These are phyloP conservation scores for Pyrocephalus nanus DNA, from an alignment of 2,797 vertebrate species.

Conservation along the genomic window DNA sequence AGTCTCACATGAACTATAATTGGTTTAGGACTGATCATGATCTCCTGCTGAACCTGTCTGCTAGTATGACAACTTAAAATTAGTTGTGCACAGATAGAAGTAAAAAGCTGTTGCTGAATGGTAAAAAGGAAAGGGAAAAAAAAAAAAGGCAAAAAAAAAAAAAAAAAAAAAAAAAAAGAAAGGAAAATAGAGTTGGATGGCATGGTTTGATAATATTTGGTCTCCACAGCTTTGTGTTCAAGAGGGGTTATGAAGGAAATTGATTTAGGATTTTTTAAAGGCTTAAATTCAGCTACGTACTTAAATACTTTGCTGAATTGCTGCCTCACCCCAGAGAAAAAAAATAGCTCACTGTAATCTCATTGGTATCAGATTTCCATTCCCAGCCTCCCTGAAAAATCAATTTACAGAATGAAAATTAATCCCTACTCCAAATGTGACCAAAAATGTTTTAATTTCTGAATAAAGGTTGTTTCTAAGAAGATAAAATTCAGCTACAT, in stretches of 20 bases:
- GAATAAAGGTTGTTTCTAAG: not conserved
- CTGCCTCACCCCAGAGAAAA: not conserved
- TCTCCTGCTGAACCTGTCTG: not conserved
- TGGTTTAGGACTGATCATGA: not conserved
- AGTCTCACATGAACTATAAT: not conserved
- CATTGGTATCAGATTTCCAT: constrained; percentile 13
- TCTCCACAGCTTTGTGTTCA: not conserved
- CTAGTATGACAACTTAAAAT: not conserved
- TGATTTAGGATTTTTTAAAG: not conserved
- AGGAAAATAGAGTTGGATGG: not conserved
- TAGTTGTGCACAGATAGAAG: not conserved
- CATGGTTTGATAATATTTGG: not conserved
- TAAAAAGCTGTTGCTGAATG: not conserved
- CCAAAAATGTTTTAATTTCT: not conserved
- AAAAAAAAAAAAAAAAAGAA: not conserved
- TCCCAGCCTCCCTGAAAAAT: constrained; percentile 16
- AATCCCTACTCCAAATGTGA: not conserved
- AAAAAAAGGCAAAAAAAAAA: too few relatives aligned
- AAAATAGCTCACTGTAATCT: not conserved
- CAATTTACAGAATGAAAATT: constrained; percentile 11
- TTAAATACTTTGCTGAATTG: constrained; percentile 18
- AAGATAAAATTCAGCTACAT: not conserved
- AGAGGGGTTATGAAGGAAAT: not conserved
- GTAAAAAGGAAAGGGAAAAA: not conserved
- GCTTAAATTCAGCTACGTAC: not conserved